Base-by-base conservation (phyloP, 2,113 vertebrate genomes). In the Chiloscyllium plagiosum region DNA sequence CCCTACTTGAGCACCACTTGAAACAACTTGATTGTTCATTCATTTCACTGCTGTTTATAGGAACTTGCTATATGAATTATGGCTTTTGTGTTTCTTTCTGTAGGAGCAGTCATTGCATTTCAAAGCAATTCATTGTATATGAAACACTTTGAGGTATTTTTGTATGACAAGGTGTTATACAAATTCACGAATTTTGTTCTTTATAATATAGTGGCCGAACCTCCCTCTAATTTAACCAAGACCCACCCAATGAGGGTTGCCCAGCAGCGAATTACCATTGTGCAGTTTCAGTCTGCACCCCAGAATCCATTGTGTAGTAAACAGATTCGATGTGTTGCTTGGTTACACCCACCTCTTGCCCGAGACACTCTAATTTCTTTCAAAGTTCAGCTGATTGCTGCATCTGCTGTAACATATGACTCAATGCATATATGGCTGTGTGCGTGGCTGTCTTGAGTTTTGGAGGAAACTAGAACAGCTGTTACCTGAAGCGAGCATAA, bases 1-100 rank as follows among this genome's bases (percentile, higher is more conserved):
- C 29, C 26, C 87, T 19, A 61, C 10, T 61, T 12, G 12, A 90
- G 87, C 26, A 3, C 56, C 87, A 90, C 29, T 29, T 90, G n/a
- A 90, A 90, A 65, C 87, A 65, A 90, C 61, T 90, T 65, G 29
- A 90, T 90, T 90, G 56, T 90, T 90, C 56, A 90, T 65, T 90
- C 5, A 26, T 61, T 90, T 90, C 87, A 56, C 1, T 90, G 56
- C 52, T 65, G 87, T 65, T 90, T 61, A 26, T 90, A 56, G 26
- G 52, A 90, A 26, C 56, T 90, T 65, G 29, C 56, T 61, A 65
- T 61, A 19, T 90, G 52, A 61, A 90, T 90, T 61, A 90, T 65
- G 52, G 50, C 52, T 90, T 56, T 90, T 90, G 87, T 90, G 87
- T 65, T n/a, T 90, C 29, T 29, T 90, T n/a, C 61, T 29, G n/a